Conservation (phyloP, 64 coral and sea anemone species). For the Anthopleura sola region DNA sequence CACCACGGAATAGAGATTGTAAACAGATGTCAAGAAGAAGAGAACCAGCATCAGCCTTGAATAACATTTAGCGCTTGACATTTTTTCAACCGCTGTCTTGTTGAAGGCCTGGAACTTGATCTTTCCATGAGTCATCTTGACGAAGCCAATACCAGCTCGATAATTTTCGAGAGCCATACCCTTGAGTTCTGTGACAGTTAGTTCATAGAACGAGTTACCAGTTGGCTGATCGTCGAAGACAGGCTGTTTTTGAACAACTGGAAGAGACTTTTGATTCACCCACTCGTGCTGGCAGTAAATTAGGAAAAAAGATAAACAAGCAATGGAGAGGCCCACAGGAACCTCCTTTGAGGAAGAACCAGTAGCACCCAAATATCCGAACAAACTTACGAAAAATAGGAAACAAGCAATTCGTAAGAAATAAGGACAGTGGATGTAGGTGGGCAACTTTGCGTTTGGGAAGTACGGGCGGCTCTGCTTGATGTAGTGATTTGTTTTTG, state of each 20-base stretch:
- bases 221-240: conserved; percentile 1
- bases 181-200: conserved; percentile 55
- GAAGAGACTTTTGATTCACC: conserved; percentile 53
- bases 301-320: conserved; percentile 14
- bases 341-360: not conserved
- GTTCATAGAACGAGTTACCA: conserved; percentile 50
- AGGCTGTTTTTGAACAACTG: conserved; percentile 51
- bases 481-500: conserved; percentile 67
- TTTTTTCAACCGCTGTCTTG: conserved; percentile 13
- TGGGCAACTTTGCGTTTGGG: conserved; percentile 32
- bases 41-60: conserved; percentile 63
- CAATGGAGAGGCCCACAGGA: conserved; percentile 14
- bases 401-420: not conserved
- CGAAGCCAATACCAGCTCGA: conserved; percentile 43
- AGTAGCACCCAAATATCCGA: conserved; percentile 4
- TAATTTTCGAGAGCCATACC: conserved; percentile 63
- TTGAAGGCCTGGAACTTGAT: conserved; percentile 74
- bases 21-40: conserved; percentile 54
- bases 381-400: conserved; percentile 2
- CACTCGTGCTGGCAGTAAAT: conserved; percentile 60
- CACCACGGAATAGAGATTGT: conserved; percentile 31
- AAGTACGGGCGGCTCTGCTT: conserved; percentile 53
- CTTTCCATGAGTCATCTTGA: conserved; percentile 36
- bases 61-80: conserved; percentile 32
- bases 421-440: conserved; percentile 33